phyloP scores from a whole-genome alignment of 2,797 vertebrate genomes.

The Lacerta viridis region DNA sequence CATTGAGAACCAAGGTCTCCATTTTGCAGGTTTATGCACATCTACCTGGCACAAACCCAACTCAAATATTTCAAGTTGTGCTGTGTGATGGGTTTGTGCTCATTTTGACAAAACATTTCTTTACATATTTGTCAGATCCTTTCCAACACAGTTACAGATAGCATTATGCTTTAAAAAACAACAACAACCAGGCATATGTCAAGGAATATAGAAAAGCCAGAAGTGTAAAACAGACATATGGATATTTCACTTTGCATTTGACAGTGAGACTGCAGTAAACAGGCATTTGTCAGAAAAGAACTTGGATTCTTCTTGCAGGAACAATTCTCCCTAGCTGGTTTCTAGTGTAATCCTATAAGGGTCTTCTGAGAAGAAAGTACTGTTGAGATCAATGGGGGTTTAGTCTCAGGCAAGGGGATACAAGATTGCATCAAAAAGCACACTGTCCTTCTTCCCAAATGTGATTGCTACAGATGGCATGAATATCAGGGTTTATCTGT shows the following conservation, averaged over 20 bases:
- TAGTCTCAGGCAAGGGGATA: not conserved
- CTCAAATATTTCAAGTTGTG: slow-evolving; percentile 5
- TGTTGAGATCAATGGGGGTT: not conserved
- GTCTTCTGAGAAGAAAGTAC: not conserved
- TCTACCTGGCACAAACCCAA: not conserved
- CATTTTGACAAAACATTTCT: slow-evolving; percentile 29
- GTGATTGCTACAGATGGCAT: too few species aligned
- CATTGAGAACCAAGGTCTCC: not conserved
- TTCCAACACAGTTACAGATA: not conserved
- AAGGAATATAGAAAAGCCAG: slow-evolving; percentile 33
- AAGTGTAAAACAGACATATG: not conserved
- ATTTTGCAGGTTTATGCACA: not conserved
- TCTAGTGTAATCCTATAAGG: not conserved
- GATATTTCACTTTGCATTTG: slow-evolving; percentile 45
- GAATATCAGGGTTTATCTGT: too few species aligned
- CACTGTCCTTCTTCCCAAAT: too few species aligned
- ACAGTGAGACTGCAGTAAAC: not conserved
- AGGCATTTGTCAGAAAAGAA: slow-evolving; percentile 52
- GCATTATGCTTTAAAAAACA: slow-evolving; percentile 14
- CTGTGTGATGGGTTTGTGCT: not conserved
- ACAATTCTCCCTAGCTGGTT: slow-evolving; percentile 49
- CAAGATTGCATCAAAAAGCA: too few species aligned
- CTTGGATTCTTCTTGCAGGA: slow-evolving; percentile 42
- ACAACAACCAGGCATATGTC: not conserved
- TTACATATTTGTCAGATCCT: not conserved